Percentiles rank a stretch among this genome's conserved stretches.
phyloP scores from a whole-genome alignment of 2,113 vertebrate genomes.

The Sminthopsis crassicaudata region DNA sequence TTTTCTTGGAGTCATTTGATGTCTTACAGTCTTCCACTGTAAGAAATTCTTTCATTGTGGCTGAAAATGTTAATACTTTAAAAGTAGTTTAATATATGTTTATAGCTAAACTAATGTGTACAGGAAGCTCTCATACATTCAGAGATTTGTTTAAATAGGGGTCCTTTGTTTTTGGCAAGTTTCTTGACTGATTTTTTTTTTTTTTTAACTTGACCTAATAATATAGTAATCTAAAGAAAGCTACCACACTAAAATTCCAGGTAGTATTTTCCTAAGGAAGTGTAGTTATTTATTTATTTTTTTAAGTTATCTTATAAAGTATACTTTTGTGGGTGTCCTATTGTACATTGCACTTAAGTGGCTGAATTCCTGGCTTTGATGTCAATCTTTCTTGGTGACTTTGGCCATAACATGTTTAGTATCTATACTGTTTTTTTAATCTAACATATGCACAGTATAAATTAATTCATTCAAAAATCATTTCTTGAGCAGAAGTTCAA shows the following conservation, averaged over 20 bases:
- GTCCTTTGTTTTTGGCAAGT: conserved; percentile 43
- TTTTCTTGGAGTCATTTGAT: conserved; percentile 25
- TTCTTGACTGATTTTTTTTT: conserved; percentile 16
- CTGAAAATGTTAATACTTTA: conserved; percentile 33
- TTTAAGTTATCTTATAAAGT: neutral
- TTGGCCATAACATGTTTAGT: neutral
- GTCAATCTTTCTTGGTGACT: neutral
- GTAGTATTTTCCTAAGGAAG: neutral
- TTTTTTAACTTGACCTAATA: conserved; percentile 40
- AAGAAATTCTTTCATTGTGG: neutral
- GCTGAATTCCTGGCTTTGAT: neutral
- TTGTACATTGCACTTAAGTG: neutral
- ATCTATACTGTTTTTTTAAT: neutral
- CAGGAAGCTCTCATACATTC: neutral
- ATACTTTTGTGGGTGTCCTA: neutral
- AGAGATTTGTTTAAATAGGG: conserved; percentile 25
- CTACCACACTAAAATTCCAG: neutral
- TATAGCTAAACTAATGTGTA: conserved; percentile 50
- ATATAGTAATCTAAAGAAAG: neutral
- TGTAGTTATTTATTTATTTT: too few relatives aligned
- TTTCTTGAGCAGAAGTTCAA: neutral
- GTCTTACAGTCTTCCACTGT: conserved; percentile 6
- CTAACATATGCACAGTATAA: neutral
- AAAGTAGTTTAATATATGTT: neutral
- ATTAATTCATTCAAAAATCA: neutral